A percentile compares a stretch with the other conserved stretches of the same genome.
phyloP scores from a whole-genome alignment of 2,888 invertebrate genomes.

The Polydrusus cervinus region DNA sequence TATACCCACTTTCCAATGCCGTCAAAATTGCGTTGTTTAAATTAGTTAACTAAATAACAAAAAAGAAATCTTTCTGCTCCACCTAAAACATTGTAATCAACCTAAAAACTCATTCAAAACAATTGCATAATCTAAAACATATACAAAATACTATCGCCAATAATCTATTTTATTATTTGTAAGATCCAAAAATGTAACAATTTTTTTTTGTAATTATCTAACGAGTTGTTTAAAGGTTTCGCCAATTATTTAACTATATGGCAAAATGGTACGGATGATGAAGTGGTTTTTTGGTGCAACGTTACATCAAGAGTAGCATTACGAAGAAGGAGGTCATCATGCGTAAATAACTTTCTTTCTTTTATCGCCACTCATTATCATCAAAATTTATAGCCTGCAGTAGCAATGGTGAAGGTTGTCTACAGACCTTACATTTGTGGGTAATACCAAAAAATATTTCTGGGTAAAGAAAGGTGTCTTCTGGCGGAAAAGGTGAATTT shows the following conservation, averaged over 20 bases:
- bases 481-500: too few relatives aligned
- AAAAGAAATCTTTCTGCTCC: conserved; percentile 8
- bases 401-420: too few relatives aligned
- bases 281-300: neutral
- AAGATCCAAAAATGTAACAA: neutral
- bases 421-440: neutral
- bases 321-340: conserved; percentile 1
- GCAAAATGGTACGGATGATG: neutral
- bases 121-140: neutral
- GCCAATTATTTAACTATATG: neutral
- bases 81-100: neutral
- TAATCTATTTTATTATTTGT: neutral
- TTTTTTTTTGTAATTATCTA: neutral
- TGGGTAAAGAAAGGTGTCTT: too few relatives aligned
- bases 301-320: neutral
- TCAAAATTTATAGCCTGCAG: too few relatives aligned
- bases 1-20: conserved; percentile 10
- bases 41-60: conserved; percentile 12
- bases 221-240: neutral
- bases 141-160: conserved; percentile 3
- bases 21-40: conserved; percentile 5
- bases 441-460: too few relatives aligned
- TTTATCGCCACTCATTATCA: neutral
- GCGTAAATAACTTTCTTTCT: conserved; percentile 3
- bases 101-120: conserved; percentile 5